Percentiles rank a stretch among this genome's conserved stretches.
phyloP scores from a whole-genome alignment of 2,888 invertebrate species.

The Galerucella calmariensis region DNA sequence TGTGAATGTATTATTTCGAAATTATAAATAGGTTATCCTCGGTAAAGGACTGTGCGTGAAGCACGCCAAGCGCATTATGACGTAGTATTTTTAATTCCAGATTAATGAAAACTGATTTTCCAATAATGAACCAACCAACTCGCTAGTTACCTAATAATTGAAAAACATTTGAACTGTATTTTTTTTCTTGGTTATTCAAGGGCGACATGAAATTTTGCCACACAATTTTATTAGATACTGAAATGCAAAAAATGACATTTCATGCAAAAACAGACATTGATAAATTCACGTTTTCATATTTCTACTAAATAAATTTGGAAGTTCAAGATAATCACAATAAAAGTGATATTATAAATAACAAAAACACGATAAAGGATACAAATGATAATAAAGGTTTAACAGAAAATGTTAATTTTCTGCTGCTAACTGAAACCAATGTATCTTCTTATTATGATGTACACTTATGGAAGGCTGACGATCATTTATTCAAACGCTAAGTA shows the following conservation, averaged over 20 bases:
- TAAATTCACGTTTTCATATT: not conserved
- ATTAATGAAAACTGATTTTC: constrained; percentile 33
- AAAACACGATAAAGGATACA: too few relatives aligned
- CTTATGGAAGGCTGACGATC: too few relatives aligned
- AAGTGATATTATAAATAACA: too few relatives aligned
- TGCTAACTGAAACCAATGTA: too few relatives aligned
- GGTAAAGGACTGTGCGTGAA: constrained; percentile 34
- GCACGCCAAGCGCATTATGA: constrained; percentile 46
- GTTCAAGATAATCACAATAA: too few relatives aligned
- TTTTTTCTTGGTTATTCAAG: not conserved
- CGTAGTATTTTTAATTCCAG: constrained; percentile 26
- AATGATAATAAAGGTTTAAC: too few relatives aligned
- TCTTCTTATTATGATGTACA: too few relatives aligned
- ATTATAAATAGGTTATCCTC: constrained; percentile 29
- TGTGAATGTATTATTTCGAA: constrained; percentile 26
- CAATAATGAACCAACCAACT: constrained; percentile 6
- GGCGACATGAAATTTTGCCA: not conserved
- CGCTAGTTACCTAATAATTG: constrained; percentile 1
- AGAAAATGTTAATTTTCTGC: too few relatives aligned
- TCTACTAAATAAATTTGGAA: not conserved
- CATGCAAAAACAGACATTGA: not conserved
- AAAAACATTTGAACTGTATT: not conserved
- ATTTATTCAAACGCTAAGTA: too few relatives aligned
- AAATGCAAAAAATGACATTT: not conserved
- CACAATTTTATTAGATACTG: not conserved